These are phyloP conservation scores for Habroteleia sp. DNA, from an alignment of 2,888 invertebrate species.

Conservation along the genomic window DNA sequence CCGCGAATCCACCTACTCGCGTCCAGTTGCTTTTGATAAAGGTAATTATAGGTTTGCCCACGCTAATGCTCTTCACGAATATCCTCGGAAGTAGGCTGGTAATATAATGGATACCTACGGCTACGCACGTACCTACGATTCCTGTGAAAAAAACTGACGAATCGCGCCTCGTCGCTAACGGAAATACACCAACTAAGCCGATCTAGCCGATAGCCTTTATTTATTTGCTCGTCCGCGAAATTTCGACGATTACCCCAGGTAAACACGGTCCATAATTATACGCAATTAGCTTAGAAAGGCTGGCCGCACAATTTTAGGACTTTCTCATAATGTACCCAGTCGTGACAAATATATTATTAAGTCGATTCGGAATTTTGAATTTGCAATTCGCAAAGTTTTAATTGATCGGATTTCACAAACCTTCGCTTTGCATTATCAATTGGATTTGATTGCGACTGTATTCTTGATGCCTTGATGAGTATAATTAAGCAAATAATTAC, in stretches of 20 bases:
- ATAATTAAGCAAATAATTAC: no score
- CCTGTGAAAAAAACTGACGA: constrained; percentile 54
- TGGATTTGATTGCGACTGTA: neutral
- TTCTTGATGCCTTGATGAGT: neutral
- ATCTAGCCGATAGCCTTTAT: constrained; percentile 21
- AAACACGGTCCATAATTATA: constrained; percentile 16
- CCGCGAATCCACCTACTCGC: constrained; percentile 77
- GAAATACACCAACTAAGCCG: constrained; percentile 22
- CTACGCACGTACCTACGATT: constrained; percentile 66
- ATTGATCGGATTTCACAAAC: no score
- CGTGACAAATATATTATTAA: neutral
- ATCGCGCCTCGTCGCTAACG: constrained; percentile 55
- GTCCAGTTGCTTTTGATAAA: constrained; percentile 77
- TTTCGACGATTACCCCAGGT: constrained; percentile 17
- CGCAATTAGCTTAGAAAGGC: neutral
- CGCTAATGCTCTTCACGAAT: constrained; percentile 74
- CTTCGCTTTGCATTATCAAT: no score
- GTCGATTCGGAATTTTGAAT: neutral
- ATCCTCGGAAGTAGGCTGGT: constrained; percentile 70
- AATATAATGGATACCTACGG: constrained; percentile 67
- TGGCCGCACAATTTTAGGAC: neutral
- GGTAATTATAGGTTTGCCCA: constrained; percentile 76
- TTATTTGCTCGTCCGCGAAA: constrained; percentile 26
- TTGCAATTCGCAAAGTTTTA: neutral
- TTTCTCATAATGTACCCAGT: neutral